These are phyloP conservation scores for Macheiramphus alcinus DNA, from an alignment of 2,113 vertebrate species.

Conservation along the genomic window DNA sequence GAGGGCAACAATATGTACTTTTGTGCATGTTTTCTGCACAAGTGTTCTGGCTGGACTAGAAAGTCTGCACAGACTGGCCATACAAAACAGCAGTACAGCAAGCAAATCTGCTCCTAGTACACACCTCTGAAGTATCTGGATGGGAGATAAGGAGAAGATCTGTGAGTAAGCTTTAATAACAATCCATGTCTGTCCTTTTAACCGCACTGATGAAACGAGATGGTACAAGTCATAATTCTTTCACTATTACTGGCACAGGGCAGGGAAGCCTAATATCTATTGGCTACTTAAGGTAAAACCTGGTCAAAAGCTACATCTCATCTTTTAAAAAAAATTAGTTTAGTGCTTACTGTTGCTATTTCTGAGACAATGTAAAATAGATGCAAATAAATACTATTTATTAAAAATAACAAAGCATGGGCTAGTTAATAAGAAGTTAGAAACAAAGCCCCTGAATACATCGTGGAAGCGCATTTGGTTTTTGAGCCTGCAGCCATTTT, in stretches of 20 bases:
- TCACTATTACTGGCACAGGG: neutral
- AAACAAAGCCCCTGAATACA: neutral
- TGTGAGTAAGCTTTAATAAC: neutral
- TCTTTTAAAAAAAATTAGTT: neutral
- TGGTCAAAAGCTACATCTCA: neutral
- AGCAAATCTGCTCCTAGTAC: neutral
- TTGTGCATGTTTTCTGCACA: neutral
- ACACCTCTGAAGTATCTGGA: neutral
- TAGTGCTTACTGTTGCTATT: neutral
- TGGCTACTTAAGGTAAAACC: neutral
- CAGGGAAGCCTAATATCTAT: neutral
- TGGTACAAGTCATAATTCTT: neutral
- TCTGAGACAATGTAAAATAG: neutral
- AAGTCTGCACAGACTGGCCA: neutral
- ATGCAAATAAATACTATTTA: neutral
- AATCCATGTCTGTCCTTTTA: neutral
- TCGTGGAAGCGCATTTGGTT: neutral
- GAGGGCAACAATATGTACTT: neutral
- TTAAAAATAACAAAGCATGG: neutral
- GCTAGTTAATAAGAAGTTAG: neutral
- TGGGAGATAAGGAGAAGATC: neutral
- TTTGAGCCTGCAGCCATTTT: neutral
- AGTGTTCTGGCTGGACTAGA: neutral
- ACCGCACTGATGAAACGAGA: neutral
- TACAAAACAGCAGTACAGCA: neutral